These are phyloP conservation scores for Drosophila oshimai DNA, from an alignment of 1,140 invertebrate species.

Conservation along the genomic window DNA sequence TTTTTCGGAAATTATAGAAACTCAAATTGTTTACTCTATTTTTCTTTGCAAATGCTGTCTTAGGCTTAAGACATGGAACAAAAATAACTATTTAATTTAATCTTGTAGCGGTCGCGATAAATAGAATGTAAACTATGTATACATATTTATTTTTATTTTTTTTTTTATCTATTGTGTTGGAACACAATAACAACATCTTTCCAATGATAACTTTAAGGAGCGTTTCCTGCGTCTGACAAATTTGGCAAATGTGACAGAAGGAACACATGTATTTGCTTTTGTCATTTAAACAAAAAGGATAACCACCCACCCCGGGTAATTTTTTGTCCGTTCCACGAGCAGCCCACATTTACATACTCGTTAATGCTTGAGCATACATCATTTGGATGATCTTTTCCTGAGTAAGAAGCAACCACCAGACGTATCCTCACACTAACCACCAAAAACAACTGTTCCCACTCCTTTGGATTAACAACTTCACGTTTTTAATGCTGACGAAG, in stretches of 20 bases:
- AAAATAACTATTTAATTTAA: too few species aligned
- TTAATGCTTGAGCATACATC: slow-evolving; percentile 14
- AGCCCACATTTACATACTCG: slow-evolving; percentile 25
- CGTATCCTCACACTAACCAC: not conserved
- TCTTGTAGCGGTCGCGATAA: too few species aligned
- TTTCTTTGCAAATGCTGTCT: too few species aligned
- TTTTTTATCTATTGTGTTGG: not conserved
- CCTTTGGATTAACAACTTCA: slow-evolving; percentile 27
- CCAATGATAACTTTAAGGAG: not conserved
- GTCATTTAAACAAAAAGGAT: slow-evolving; percentile 1
- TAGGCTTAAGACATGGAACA: too few species aligned
- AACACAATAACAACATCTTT: not conserved
- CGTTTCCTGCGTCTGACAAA: not conserved
- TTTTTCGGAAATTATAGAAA: too few species aligned
- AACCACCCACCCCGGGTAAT: slow-evolving; percentile 20
- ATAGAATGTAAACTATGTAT: too few species aligned
- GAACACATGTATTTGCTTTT: slow-evolving; percentile 12
- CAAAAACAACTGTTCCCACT: not conserved
- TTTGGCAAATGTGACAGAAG: slow-evolving; percentile 13
- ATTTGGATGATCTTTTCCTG: slow-evolving; percentile 36
- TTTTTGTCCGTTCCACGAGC: not conserved
- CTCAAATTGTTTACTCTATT: too few species aligned
- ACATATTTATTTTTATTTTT: too few species aligned
- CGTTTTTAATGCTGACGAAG: slow-evolving; percentile 2
- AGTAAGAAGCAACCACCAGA: not conserved